Base-by-base conservation (phyloP, 2,797 vertebrate species). In the Esox lucius region DNA sequence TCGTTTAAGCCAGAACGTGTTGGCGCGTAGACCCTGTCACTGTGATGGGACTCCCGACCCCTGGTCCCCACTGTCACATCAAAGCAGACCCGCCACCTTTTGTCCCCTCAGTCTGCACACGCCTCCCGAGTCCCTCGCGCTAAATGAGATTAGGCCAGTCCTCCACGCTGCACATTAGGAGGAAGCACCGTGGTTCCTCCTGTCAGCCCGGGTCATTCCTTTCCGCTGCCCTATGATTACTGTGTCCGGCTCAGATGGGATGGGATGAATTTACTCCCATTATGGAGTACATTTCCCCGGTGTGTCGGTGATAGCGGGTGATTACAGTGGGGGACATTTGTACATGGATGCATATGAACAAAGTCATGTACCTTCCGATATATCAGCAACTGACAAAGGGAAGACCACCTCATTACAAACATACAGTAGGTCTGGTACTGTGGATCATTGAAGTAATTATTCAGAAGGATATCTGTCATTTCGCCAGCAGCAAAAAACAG, bases 81-180 rank as follows among this genome's bases (percentile, higher is more conserved):
- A 61, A 61, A 61, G 56, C 22, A 6, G 22, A 24, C 22, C 3
- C 8, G 22, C 56, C 22, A 61, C 11, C 56, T 24, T 42, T 61
- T 61, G 56, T 61, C 56, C 22, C 56, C 56, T 68, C 83, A 84
- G 80, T 86, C 85, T 86, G 73, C 65, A 77, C 13, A 31, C 84
- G 79, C 11, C 22, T 61, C 22, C 22, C 12, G 22, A 9, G n/a
- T 59, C 84, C 86, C 82, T 83, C 62, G 76, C 64, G 13, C 49
- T 75, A 89, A 89, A 90, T 90, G 87, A 80, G 91, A 91, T 92
- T 90, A 90, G 46, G 35, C 56, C 22, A 69, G 73, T 78, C 69
- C 80, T 89, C 87, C 82, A 85, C 59, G 71, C 75, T 35, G 71
- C 83, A 90, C 89, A 91, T 90, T 89, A 92, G 89, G 88, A 83